Conservation (phyloP, 2,113 vertebrate genomes). For the Eudyptes chrysolophus region DNA sequence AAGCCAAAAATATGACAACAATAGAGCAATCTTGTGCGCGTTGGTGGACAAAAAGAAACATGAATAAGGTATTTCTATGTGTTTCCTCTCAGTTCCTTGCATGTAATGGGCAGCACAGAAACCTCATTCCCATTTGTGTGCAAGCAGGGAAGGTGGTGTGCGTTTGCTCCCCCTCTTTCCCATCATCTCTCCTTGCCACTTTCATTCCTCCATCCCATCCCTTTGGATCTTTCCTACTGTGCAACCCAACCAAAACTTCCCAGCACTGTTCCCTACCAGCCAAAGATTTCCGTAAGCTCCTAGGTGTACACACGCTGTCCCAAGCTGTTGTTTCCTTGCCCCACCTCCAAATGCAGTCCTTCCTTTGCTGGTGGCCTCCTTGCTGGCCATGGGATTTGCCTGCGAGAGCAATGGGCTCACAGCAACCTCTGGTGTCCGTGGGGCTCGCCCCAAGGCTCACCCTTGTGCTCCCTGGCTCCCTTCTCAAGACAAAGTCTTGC, state of each 20-base stretch:
- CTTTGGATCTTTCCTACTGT: neutral
- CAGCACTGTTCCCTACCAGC: neutral
- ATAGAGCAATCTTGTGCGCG: neutral
- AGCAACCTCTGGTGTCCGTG: neutral
- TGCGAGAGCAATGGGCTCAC: neutral
- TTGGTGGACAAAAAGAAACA: neutral
- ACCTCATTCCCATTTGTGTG: neutral
- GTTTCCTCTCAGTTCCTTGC: neutral
- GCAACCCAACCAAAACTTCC: neutral
- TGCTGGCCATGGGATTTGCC: neutral
- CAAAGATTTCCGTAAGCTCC: neutral
- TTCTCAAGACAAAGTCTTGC: neutral
- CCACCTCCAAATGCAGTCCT: neutral
- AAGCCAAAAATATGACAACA: neutral
- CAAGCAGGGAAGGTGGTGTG: neutral
- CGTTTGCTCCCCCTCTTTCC: neutral
- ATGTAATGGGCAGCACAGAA: neutral
- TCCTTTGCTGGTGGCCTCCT: neutral
- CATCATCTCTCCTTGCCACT: neutral
- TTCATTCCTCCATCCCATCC: neutral
- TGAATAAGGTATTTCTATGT: neutral
- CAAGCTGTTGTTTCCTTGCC: neutral
- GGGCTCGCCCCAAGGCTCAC: neutral
- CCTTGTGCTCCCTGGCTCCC: neutral
- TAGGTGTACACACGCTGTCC: accelerated